Conservation (phyloP, 2,888 invertebrate species). For the Drosophila glabriapex region DNA sequence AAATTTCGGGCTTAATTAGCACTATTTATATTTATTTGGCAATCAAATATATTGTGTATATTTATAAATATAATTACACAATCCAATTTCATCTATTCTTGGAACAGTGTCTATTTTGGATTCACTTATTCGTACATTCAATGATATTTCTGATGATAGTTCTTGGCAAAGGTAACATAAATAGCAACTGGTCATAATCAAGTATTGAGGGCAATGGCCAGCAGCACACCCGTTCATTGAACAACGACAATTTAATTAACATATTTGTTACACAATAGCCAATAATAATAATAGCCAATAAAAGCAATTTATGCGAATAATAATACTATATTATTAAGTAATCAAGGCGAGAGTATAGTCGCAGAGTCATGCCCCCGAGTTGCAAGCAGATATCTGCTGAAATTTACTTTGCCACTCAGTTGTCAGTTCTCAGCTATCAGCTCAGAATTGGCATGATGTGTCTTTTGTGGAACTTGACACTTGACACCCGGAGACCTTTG, state of each 20-base stretch:
- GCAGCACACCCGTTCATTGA: background rate
- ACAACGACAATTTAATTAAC: background rate
- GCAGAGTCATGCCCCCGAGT: background rate
- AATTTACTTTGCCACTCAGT: slow-evolving; percentile 5
- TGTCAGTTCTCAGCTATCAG: background rate
- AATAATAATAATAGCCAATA: slow-evolving; percentile 26
- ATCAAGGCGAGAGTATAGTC: background rate
- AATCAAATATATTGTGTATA: background rate
- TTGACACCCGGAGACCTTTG: slow-evolving; percentile 7
- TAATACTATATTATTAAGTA: slow-evolving; percentile 27
- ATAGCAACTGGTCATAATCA: background rate
- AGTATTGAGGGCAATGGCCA: slow-evolving; percentile 15
- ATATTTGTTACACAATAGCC: background rate
- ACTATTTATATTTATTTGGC: background rate
- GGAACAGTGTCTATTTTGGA: background rate
- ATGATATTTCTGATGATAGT: background rate
- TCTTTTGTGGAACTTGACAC: slow-evolving; percentile 3
- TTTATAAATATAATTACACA: background rate
- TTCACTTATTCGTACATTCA: background rate
- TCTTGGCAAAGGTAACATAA: background rate
- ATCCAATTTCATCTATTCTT: background rate
- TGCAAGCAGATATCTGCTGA: background rate
- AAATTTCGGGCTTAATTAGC: background rate
- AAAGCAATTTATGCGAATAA: slow-evolving; percentile 19
- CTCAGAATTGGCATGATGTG: background rate